Evolutionary conservation across 2,888 invertebrate species (phyloP), one percentile per base, ranked within the genome.

Genomic region (Alloplasta piceator): DNA sequence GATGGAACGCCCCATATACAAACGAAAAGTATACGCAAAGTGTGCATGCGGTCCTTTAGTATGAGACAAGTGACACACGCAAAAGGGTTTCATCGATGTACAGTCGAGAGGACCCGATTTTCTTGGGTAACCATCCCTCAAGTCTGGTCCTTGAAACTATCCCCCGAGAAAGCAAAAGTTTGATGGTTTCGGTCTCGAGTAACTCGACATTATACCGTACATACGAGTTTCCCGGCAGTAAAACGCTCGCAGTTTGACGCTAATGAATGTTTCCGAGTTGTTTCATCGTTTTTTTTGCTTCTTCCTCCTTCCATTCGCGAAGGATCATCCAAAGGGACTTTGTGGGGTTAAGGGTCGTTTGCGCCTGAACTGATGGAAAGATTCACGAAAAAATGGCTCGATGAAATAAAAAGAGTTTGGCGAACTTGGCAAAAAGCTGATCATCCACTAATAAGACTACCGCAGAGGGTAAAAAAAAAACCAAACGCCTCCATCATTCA

Each of bases 211-310:
- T 9, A n/a, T n/a, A 26, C 10, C 46, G 10, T n/a, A 63, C 63
- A 38, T 6, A 36, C 39, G 46, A 36, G 9, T 46, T 26, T 14
- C 56, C 26, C 26, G 7, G 38, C 36, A n/a, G 10, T 9, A 10
- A 56, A 26, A 26, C 10, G 26, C 39, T 50, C 12, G n/a, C 9
- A 64, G 26, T 64, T 46, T 38, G 80, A 79, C 84, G 82, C 81
- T 84, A 86, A 87, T 78, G 82, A 86, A 83, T 71, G 80, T 84
- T 87, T 87, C 80, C 78, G 63, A 78, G 77, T 83, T 87, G n/a
- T 64, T 64, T 64, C 6, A 12, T 16, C 39, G 7, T 26, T 41
- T 60, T 60, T 46, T 14, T 16, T 43, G 4, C 4, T 38, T 60
- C 43, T 46, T 43, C 14, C 6, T 41, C 5, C 5, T 4, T 5